Evolutionary conservation across 1,140 invertebrate species (phyloP).

Genomic region (Goniozus legneri): DNA sequence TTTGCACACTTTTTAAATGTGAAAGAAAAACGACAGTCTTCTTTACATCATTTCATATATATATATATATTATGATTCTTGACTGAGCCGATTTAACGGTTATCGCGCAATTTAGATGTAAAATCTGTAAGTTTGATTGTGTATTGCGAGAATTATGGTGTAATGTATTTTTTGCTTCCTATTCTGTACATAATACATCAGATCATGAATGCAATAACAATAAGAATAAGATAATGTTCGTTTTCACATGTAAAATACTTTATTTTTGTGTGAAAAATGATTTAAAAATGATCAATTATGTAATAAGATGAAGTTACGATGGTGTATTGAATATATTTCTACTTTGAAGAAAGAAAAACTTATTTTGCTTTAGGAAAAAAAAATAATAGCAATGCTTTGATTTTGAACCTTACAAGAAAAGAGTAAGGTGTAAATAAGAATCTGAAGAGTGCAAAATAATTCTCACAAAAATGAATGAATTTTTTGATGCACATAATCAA

Average conservation of each 20-base stretch:
- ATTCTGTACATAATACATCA: conserved; percentile 34
- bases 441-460: too few relatives aligned
- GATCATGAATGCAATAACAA: conserved; percentile 28
- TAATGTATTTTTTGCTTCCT: conserved; percentile 26
- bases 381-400: conserved; percentile 1
- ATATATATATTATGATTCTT: neutral
- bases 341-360: neutral
- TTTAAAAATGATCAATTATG: neutral
- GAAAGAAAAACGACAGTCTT: too few relatives aligned
- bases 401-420: conserved; percentile 1
- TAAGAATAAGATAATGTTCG: conserved; percentile 22
- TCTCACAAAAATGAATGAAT: neutral
- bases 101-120: conserved; percentile 8
- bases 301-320: too few relatives aligned
- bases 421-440: neutral
- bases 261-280: conserved; percentile 23
- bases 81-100: conserved; percentile 8
- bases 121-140: conserved; percentile 1
- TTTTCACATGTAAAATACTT: conserved; percentile 32
- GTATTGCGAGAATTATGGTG: conserved; percentile 11
- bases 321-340: neutral
- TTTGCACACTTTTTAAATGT: too few relatives aligned
- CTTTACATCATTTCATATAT: neutral
- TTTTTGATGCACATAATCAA: neutral
- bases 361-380: neutral